phyloP scores from a whole-genome alignment of 1,140 invertebrate genomes.

The Zaprionus ornatus region DNA sequence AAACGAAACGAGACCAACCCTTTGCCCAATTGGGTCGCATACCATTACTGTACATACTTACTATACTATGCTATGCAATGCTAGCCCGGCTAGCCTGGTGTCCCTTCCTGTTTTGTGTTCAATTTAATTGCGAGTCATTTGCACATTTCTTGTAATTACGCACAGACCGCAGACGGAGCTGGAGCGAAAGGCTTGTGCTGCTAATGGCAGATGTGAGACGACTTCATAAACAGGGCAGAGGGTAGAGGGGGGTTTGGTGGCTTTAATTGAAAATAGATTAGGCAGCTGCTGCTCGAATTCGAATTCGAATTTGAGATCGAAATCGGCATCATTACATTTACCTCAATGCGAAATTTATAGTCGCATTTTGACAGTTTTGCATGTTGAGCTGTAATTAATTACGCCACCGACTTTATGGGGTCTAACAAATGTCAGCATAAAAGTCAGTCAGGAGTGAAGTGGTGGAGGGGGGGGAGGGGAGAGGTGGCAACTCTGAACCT shows the following conservation, averaged over 20 bases:
- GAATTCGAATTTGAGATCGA: constrained; percentile 18
- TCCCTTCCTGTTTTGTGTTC: constrained; percentile 27
- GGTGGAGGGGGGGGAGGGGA: not conserved
- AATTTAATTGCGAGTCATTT: constrained; percentile 48
- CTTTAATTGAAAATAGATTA: constrained; percentile 51
- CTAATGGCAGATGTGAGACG: constrained; percentile 36
- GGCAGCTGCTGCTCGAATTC: constrained; percentile 14
- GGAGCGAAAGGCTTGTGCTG: constrained; percentile 31
- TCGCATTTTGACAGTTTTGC: constrained; percentile 66
- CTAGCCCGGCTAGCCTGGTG: not conserved
- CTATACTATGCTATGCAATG: not conserved
- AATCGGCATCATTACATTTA: constrained; percentile 14
- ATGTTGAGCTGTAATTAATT: constrained; percentile 74
- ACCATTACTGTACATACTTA: not conserved
- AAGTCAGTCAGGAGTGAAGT: constrained; percentile 51
- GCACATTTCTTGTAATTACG: constrained; percentile 49
- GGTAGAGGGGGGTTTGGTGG: not conserved
- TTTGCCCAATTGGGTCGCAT: not conserved
- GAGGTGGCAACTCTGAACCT: not conserved
- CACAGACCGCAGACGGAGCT: constrained; percentile 4
- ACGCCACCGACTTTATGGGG: constrained; percentile 36
- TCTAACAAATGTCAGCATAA: constrained; percentile 71
- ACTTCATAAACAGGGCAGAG: constrained; percentile 37
- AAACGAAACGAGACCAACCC: not conserved
- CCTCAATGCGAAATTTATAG: constrained; percentile 52